Conservation (phyloP, 2,797 vertebrate species). For the Acrocephalus scirpaceus region DNA sequence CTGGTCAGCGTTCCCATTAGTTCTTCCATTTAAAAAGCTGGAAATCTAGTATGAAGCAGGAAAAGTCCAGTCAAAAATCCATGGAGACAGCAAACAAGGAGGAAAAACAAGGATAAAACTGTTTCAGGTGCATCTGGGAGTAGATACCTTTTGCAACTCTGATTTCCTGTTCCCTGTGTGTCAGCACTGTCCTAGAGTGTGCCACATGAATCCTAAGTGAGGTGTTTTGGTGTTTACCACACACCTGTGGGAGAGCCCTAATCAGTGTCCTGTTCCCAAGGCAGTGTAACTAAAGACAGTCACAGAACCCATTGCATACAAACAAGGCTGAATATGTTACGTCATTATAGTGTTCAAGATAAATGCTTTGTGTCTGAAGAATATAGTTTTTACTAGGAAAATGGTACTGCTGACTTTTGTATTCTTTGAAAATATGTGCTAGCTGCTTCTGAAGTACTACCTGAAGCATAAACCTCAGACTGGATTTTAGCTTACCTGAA, state of each 20-base stretch:
- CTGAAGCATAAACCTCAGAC: neutral
- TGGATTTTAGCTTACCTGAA: neutral
- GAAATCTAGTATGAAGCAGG: neutral
- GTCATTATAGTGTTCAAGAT: neutral
- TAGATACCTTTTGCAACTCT: neutral
- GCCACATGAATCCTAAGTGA: neutral
- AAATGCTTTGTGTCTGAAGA: neutral
- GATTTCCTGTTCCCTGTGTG: neutral
- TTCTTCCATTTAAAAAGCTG: neutral
- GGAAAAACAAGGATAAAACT: neutral
- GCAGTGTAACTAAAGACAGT: neutral
- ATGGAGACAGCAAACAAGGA: neutral
- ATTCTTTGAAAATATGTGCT: neutral
- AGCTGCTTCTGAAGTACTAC: neutral
- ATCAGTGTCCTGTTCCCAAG: neutral
- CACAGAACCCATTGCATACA: neutral
- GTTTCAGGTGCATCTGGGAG: neutral
- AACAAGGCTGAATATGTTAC: neutral
- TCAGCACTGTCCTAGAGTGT: neutral
- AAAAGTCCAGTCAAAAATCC: neutral
- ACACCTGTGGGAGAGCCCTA: fast-evolving
- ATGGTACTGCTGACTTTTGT: neutral
- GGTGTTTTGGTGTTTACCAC: neutral
- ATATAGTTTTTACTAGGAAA: neutral
- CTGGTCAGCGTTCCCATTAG: neutral